Evolutionary conservation across 2,113 vertebrate genomes (phyloP), one percentile per base, ranked within the genome.

Genomic region (Romanogobio albipinnatus): DNA sequence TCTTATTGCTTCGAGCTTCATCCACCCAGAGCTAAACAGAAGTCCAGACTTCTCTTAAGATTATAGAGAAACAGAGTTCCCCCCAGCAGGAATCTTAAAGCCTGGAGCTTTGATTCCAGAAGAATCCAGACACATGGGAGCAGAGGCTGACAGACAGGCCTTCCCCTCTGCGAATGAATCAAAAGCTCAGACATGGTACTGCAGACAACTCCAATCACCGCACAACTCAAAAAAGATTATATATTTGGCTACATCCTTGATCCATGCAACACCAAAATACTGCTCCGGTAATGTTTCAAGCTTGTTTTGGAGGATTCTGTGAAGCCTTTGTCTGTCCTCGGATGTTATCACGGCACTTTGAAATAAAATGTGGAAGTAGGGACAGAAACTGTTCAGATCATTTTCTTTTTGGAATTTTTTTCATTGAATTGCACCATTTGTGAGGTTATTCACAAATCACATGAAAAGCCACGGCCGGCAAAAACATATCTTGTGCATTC

Each of bases 41-140:
- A 10, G 51, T 76, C 74, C 74, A 22, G 74, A 56, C 59, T 76
- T 53, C 73, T 36, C 29, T 17, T 33, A 61, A 89, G 88, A 91
- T 91, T 86, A 88, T 84, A 92, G 90, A 91, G 89, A 93, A 92
- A 93, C 90, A 85, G 86, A 86, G 87, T 90, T 92, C 89, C 90
- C 83, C 88, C 87, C 89, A 61, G 86, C 90, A 79, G 90, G 90
- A 90, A 81, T 91, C 86, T 87, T 74, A 76, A 81, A 86, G 86
- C 89, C 89, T 81, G 56, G 86, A 88, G 88, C 91, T 94, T 89
- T 92, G 90, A 93, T 94, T 93, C 90, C 77, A 84, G 85, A 81
- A 70, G 81, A 88, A 86, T 91, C 84, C 86, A 75, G 82, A 24
- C 70, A 47, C 53, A 77, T 56, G 75, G 74, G 45, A 78, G 61